phyloP scores from a whole-genome alignment of 2,797 vertebrate species.

The Pseudomugil gertrudae region DNA sequence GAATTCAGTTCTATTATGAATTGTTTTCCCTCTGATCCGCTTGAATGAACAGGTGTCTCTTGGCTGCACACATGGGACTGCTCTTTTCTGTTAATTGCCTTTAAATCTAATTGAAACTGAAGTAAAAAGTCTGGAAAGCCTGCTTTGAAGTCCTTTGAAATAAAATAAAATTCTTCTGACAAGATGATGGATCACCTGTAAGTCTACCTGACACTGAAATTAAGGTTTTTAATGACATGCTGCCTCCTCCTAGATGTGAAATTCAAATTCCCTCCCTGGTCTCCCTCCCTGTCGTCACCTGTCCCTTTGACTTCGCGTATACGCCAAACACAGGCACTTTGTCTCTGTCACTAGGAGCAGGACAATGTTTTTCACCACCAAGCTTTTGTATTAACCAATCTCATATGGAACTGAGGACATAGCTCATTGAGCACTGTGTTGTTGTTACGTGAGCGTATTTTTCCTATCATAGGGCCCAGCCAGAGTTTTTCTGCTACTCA shows the following conservation, averaged over 20 bases:
- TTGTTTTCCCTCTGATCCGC: conserved; percentile 53
- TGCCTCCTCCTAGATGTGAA: conserved; percentile 93
- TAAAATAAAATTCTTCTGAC: conserved; percentile 89
- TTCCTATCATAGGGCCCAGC: conserved; percentile 69
- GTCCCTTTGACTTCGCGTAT: conserved; percentile 89
- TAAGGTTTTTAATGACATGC: conserved; percentile 97
- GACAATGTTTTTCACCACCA: conserved; percentile 96
- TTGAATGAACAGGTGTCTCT: conserved; percentile 52
- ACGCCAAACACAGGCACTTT: conserved; percentile 94
- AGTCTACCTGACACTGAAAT: conserved; percentile 96
- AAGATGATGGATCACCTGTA: conserved; percentile 97
- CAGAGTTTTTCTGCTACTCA: conserved; percentile 61
- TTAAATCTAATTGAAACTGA: conserved; percentile 77
- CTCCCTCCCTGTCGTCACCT: conserved; percentile 90
- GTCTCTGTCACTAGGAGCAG: conserved; percentile 96
- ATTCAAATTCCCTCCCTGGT: conserved; percentile 95
- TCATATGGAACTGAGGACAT: conserved; percentile 97
- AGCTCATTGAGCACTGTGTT: conserved; percentile 94
- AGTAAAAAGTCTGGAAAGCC: conserved; percentile 73
- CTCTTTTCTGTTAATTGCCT: conserved; percentile 73
- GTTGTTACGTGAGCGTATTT: conserved; percentile 85
- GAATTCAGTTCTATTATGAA: conserved; percentile 43
- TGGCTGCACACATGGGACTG: conserved; percentile 34
- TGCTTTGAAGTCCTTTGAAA: conserved; percentile 85
- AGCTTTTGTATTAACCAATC: conserved; percentile 98